Conservation (phyloP, 1,140 invertebrate species). For the Zaprionus africanus region DNA sequence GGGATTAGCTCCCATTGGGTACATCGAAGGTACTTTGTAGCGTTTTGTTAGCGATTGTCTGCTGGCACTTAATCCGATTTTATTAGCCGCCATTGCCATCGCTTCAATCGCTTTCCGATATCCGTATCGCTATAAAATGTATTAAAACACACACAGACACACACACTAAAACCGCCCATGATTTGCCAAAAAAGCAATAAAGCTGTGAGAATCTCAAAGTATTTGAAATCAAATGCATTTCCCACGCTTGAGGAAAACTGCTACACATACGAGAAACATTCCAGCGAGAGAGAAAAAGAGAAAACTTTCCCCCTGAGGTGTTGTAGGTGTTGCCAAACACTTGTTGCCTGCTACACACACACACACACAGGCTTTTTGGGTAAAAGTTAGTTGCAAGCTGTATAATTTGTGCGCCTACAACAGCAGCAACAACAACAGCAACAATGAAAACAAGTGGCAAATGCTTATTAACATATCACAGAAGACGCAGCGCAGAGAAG, state of each 20-base stretch:
- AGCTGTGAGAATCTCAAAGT: background rate
- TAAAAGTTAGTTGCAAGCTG: background rate
- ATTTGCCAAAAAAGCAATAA: conserved; percentile 22
- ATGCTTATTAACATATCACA: conserved; percentile 82
- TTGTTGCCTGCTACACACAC: conserved; percentile 48
- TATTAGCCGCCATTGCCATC: conserved; percentile 46
- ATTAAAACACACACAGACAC: conserved; percentile 37
- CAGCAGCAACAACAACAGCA: conserved; percentile 6
- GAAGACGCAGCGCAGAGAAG: conserved; percentile 29
- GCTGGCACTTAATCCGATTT: conserved; percentile 16
- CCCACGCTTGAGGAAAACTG: conserved; percentile 54
- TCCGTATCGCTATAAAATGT: conserved; percentile 24
- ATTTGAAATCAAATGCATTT: conserved; percentile 42
- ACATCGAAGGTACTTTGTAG: conserved; percentile 43
- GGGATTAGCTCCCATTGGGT: conserved; percentile 58
- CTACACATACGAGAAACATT: conserved; percentile 45
- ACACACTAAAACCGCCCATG: conserved; percentile 8
- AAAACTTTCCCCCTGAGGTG: conserved; percentile 41
- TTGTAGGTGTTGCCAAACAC: conserved; percentile 80
- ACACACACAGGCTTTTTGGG: background rate
- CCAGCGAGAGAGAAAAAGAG: background rate
- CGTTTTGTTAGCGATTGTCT: conserved; percentile 24
- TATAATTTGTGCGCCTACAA: conserved; percentile 6
- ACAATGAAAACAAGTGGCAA: conserved; percentile 67
- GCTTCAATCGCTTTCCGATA: background rate